Conservation (phyloP, 2,113 vertebrate genomes). For the Lophura nycthemera region DNA sequence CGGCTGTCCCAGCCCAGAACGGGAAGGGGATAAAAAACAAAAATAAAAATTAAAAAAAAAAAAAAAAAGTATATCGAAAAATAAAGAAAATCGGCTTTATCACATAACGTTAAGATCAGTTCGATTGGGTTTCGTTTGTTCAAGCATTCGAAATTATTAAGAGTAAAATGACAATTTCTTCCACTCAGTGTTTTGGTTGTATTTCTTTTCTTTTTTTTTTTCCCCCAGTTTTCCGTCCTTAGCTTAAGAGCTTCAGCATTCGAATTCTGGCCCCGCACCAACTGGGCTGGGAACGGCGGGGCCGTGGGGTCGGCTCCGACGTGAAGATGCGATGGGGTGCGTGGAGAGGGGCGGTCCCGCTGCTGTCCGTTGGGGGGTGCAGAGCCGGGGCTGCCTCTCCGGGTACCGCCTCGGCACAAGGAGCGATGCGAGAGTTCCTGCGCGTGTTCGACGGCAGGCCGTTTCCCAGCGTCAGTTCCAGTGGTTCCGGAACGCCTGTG, state of each 20-base stretch:
- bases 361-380: background rate
- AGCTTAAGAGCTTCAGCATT: background rate
- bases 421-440: background rate
- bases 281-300: background rate
- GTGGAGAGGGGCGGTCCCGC: too few species aligned
- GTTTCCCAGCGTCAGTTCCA: background rate
- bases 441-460: background rate
- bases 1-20: background rate
- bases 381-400: background rate
- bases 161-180: background rate
- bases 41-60: accelerated
- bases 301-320: background rate
- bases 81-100: accelerated
- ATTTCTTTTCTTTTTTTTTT: background rate
- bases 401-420: background rate
- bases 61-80: accelerated
- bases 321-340: background rate
- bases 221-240: background rate
- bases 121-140: background rate
- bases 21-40: background rate
- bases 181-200: accelerated
- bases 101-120: background rate
- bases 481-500: background rate
- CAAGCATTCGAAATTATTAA: background rate
- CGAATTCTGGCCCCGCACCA: background rate